phyloP scores from a whole-genome alignment of 2,888 invertebrate genomes.

The Netelia fuscicornis region DNA sequence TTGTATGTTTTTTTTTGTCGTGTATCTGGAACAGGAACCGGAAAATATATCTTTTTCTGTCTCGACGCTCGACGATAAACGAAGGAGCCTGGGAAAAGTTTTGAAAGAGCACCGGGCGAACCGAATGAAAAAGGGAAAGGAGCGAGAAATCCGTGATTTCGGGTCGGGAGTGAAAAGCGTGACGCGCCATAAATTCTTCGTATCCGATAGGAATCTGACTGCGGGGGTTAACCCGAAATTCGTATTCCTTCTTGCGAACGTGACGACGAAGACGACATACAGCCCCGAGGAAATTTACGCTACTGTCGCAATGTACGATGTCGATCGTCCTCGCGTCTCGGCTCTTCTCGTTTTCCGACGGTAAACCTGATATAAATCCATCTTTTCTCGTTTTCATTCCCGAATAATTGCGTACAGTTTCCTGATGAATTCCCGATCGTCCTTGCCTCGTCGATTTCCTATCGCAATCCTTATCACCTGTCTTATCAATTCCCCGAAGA shows the following conservation, averaged over 20 bases:
- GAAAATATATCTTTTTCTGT: slow-evolving; percentile 54
- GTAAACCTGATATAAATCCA: slow-evolving; percentile 37
- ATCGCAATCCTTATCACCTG: not conserved
- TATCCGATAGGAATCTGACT: slow-evolving; percentile 49
- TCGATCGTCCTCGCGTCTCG: slow-evolving; percentile 6
- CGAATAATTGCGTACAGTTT: slow-evolving; percentile 23
- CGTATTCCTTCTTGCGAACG: slow-evolving; percentile 61
- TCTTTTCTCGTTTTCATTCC: slow-evolving; percentile 34
- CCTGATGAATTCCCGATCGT: not conserved
- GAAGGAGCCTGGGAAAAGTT: slow-evolving; percentile 35
- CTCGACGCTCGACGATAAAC: slow-evolving; percentile 29
- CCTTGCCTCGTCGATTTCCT: not conserved
- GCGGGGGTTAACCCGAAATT: slow-evolving; percentile 61
- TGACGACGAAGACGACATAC: slow-evolving; percentile 35
- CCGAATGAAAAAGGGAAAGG: slow-evolving; percentile 36
- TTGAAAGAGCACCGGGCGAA: slow-evolving; percentile 2
- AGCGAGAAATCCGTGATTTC: slow-evolving; percentile 55
- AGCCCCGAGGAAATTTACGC: slow-evolving; percentile 2
- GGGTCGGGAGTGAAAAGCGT: slow-evolving; percentile 41
- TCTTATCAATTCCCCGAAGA: not conserved
- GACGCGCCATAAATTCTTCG: slow-evolving; percentile 68
- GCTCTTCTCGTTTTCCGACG: slow-evolving; percentile 1
- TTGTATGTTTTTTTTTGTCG: not conserved
- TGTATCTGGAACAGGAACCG: slow-evolving; percentile 53
- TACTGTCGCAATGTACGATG: slow-evolving; percentile 3